Evolutionary conservation across 1,140 invertebrate genomes (phyloP).

Genomic region (Thalassaphorura encarpata): DNA sequence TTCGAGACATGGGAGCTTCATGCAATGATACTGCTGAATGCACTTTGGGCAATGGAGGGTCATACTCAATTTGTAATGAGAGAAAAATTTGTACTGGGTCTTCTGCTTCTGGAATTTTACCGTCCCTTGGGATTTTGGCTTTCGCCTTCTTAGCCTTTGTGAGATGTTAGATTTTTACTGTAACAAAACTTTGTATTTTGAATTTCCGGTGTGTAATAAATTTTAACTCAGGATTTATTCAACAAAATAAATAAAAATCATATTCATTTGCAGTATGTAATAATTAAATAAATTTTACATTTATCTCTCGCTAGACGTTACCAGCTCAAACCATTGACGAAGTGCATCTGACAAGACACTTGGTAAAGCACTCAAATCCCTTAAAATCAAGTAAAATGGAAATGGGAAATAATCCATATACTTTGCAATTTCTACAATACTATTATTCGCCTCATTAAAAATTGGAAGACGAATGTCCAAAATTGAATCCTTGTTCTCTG

Average conservation of each 20-base stretch:
- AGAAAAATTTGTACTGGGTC: no score
- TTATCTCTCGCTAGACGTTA: constrained; percentile 44
- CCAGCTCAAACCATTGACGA: constrained; percentile 96
- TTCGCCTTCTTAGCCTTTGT: no score
- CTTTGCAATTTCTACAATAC: constrained; percentile 51
- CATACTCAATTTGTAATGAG: no score
- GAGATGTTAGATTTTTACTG: no score
- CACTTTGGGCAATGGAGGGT: no score
- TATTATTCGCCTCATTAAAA: constrained; percentile 50
- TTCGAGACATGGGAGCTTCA: no score
- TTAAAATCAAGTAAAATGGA: constrained; percentile 92
- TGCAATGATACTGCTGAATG: no score
- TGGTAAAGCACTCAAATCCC: constrained; percentile 78
- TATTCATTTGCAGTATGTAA: background rate
- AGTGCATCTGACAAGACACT: constrained; percentile 86
- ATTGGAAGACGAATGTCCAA: constrained; percentile 73
- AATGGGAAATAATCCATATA: constrained; percentile 97
- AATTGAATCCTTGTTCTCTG: constrained; percentile 74
- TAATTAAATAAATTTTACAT: background rate
- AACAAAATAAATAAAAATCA: background rate
- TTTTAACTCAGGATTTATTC: background rate
- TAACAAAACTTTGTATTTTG: no score
- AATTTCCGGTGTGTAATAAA: no score
- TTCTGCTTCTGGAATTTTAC: no score
- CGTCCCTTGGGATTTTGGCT: no score